Base-by-base conservation (phyloP, 2,888 invertebrate genomes). In the Tortricodes alternella region DNA sequence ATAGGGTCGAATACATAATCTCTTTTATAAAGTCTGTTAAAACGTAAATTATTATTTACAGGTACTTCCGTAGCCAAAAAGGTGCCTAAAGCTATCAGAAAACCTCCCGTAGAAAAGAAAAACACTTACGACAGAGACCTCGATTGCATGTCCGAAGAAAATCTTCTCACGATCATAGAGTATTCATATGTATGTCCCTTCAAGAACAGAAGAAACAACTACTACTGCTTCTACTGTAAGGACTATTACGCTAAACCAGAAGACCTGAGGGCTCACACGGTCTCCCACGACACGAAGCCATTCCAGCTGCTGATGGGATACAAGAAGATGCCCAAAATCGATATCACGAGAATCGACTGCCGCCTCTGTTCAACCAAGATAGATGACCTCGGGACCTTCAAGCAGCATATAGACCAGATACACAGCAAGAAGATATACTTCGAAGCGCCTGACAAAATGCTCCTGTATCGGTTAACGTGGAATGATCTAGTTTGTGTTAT, bases 141-240 rank as follows among this genome's bases (percentile, higher is more conserved):
- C 1, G 89, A 89, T 32, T 88, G 87, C 46, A 89, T 89, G 89
- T 82, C 88, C 0, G 89, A 89, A 48, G 88, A 89, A 29, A 90
- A 90, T 21, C 69, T 89, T 0, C 70, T 89, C 0, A 89, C 88
- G 0, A 84, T 89, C 24, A 84, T 89, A 19, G 87, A 89, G 16
- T 83, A 87, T 41, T 90, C 89, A 0, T 89, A 83, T 37, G 89
- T 88, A 0, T 86, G 86, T 11, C 89, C 89, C 0, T 90, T 90
- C 64, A 88, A 89, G 44, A 89, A 89, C 58, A 61, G 89, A 53
- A 57, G 88, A 2, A 90, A 89, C 23, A 89, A 89, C 44, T 89
- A 89, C 48, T 89, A 89, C 49, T 90, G 89, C 46, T 90, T 88
- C 63, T 90, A 90, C 53, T 90, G 89, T 58, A 88, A 88, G 32